Percentiles rank a stretch among this genome's conserved stretches.
phyloP scores from a whole-genome alignment of 2,113 vertebrate species.

The Plectropomus leopardus region DNA sequence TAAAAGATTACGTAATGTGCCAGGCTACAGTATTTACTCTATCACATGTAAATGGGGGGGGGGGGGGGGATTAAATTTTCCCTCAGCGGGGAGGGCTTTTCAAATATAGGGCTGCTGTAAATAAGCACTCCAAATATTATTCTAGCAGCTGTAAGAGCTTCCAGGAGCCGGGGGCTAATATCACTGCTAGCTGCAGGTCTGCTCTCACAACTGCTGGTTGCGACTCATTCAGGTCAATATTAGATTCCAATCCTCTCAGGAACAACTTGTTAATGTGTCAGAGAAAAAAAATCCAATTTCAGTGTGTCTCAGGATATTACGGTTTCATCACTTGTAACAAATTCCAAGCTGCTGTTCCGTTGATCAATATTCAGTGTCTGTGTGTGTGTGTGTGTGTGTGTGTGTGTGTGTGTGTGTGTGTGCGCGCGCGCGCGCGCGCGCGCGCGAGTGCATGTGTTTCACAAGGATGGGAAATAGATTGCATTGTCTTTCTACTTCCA shows the following conservation, averaged over 20 bases:
- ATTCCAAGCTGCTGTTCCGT: conserved; percentile 37
- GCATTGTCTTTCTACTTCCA: conserved; percentile 41
- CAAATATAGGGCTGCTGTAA: conserved; percentile 60
- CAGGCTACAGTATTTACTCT: conserved; percentile 65
- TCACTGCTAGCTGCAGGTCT: conserved; percentile 42
- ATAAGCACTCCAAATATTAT: conserved; percentile 74
- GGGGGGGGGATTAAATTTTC: conserved; percentile 53
- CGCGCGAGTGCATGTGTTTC: too few relatives aligned
- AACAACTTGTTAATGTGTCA: conserved; percentile 57
- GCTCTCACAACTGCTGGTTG: conserved; percentile 40
- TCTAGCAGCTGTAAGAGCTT: conserved; percentile 50
- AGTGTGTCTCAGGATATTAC: conserved; percentile 6
- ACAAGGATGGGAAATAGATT: conserved; percentile 18
- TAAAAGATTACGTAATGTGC: conserved; percentile 58
- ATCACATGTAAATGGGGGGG: conserved; percentile 62
- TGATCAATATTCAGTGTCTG: conserved; percentile 62
- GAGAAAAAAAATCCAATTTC: conserved; percentile 63
- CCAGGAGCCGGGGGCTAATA: conserved; percentile 59
- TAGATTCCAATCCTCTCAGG: conserved; percentile 30
- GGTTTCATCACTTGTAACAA: conserved; percentile 47
- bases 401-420: too few relatives aligned
- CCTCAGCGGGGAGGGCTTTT: conserved; percentile 40
- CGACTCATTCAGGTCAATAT: conserved; percentile 46
- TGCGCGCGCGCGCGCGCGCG: too few relatives aligned
- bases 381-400: conserved; percentile 23